Conservation (phyloP, 2,797 vertebrate species). For the Chanos chanos region DNA sequence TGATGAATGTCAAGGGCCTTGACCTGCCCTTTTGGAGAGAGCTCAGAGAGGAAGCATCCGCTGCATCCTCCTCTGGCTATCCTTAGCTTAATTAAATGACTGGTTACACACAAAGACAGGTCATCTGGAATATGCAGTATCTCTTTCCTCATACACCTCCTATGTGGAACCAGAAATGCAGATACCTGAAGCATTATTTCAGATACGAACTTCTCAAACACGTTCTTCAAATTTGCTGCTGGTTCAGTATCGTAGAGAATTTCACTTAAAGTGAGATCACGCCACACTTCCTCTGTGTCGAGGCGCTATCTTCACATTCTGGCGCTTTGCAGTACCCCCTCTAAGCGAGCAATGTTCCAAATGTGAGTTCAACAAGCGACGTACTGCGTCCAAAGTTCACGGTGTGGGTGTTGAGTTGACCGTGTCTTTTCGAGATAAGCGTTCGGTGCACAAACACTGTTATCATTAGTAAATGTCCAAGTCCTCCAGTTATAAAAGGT, state of each 20-base stretch:
- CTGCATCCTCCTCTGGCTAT: conserved; percentile 1
- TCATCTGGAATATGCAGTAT: not conserved
- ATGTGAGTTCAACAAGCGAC: conserved; percentile 35
- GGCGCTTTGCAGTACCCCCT: conserved; percentile 3
- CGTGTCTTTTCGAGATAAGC: conserved; percentile 23
- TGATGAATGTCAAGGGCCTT: conserved; percentile 30
- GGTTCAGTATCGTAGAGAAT: no score
- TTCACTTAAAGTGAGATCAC: no score
- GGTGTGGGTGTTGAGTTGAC: conserved; percentile 35
- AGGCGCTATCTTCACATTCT: conserved; percentile 30
- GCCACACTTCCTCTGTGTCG: conserved; percentile 10
- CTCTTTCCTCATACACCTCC: not conserved
- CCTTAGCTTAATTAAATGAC: not conserved
- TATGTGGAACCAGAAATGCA: not conserved
- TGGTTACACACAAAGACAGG: not conserved
- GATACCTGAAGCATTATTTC: not conserved
- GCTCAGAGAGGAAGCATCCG: conserved; percentile 15
- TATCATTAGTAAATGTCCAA: conserved; percentile 11
- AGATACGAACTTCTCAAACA: conserved; percentile 1
- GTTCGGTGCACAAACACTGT: conserved; percentile 18
- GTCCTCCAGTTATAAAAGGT: conserved; percentile 2
- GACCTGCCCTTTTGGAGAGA: conserved; percentile 20
- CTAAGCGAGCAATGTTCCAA: conserved; percentile 32
- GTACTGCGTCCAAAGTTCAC: conserved; percentile 45
- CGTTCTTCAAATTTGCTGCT: no score